Evolutionary conservation across 2,888 invertebrate genomes (phyloP), one percentile per base, ranked within the genome.

Genomic region (Boloria euphrosyne): DNA sequence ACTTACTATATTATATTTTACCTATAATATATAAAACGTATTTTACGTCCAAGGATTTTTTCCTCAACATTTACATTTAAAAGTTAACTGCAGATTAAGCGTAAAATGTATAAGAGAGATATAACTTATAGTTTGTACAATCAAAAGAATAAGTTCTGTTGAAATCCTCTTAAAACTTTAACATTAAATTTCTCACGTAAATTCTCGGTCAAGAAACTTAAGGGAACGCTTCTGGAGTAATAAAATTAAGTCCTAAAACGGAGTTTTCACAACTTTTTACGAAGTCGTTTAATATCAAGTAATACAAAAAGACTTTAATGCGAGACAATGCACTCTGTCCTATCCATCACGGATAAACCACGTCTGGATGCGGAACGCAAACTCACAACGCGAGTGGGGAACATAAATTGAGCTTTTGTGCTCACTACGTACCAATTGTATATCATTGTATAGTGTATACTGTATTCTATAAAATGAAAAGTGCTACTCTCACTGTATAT

Each of bases 261-360:
- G 55, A 72, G 63, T 63, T 61, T 58, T 70, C 60, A 49, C 61
- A 53, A 66, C 63, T 68, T 66, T 53, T 66, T 54, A 61, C 62
- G 16, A 55, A 57, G 51, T 68, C 60, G 65, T 60, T 66, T 68
- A 52, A 57, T 52, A 57, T 65, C 17, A 50, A 63, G 49, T 66
- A 68, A 62, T 66, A 65, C 58, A 64, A 68, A 70, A 70, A 67
- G 68, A 68, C 65, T 71, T 66, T 62, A 55, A 66, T 61, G 57
- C 76, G 78, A 82, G 80, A 85, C 85, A 83, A 82, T 83, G 80
- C 79, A 77, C 78, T 80, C 75, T 74, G 31, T 38, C 74, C 75
- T 75, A 82, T 83, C 82, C 81, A 83, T 85, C 85, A 83, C 78
- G 78, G 78, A 82, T 82, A 80, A 79, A 82, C 80, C 74, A 50